Conservation (phyloP, 2,888 invertebrate species). For the Athalia rosae region DNA sequence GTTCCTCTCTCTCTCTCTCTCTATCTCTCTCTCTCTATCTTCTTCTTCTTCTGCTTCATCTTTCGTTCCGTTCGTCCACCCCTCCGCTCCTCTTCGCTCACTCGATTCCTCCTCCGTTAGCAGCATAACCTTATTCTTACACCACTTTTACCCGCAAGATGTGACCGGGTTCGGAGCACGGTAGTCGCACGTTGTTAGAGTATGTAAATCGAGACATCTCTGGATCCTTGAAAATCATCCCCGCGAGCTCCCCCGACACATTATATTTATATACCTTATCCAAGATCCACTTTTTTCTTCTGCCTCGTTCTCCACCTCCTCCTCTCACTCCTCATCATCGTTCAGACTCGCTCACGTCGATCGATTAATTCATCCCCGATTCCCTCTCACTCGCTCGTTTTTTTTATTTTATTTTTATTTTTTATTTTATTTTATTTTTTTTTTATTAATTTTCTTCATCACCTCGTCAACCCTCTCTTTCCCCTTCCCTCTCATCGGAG, state of each 20-base stretch:
- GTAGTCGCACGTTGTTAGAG: conserved; percentile 8
- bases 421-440: not conserved
- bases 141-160: conserved; percentile 70
- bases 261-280: too few species aligned
- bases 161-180: conserved; percentile 48
- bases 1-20: conserved; percentile 18
- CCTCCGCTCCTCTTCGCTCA: not conserved
- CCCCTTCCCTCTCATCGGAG: not conserved
- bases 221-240: not conserved
- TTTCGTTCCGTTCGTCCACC: not conserved
- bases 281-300: not conserved
- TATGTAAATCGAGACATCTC: conserved; percentile 42
- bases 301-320: not conserved
- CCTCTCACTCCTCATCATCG: not conserved
- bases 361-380: conserved; percentile 4
- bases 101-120: conserved; percentile 3
- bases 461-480: not conserved
- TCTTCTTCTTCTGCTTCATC: conserved; percentile 34
- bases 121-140: conserved; percentile 71
- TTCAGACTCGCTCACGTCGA: not conserved
- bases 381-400: not conserved
- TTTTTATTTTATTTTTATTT: not conserved
- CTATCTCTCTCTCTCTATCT: not conserved
- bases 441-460: not conserved
- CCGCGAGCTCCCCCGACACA: not conserved